phyloP scores from a whole-genome alignment of 2,888 invertebrate genomes.

The Cyclophora punctaria region DNA sequence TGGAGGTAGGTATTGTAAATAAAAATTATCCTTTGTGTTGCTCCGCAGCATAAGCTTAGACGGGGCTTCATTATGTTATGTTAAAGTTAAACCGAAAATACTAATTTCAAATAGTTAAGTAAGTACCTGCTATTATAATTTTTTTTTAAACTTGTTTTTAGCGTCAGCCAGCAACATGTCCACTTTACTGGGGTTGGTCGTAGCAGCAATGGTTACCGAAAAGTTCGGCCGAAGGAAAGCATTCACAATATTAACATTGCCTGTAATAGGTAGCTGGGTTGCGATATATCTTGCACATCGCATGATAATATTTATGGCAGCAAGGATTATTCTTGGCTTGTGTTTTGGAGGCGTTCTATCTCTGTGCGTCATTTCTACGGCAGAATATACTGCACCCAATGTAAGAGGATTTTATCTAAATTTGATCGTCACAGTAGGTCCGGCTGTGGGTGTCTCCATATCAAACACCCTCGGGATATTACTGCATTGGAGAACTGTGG shows the following conservation, averaged over 20 bases:
- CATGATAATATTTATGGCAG: conserved; percentile 15
- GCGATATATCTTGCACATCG: conserved; percentile 16
- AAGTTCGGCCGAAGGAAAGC: conserved; percentile 17
- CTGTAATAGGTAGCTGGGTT: conserved; percentile 19
- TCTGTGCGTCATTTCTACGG: conserved; percentile 15
- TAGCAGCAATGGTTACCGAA: conserved; percentile 16
- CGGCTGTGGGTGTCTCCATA: conserved; percentile 10
- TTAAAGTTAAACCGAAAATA: too few species aligned
- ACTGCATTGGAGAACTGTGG: conserved; percentile 23
- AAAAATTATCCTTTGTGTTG: too few species aligned
- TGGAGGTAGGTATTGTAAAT: too few species aligned
- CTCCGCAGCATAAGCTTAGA: too few species aligned
- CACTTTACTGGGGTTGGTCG: conserved; percentile 12
- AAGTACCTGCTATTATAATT: too few species aligned
- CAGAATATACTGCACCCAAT: conserved; percentile 22
- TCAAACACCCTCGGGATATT: conserved; percentile 15
- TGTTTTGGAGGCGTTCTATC: conserved; percentile 21
- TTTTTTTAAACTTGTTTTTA: conserved; percentile 8
- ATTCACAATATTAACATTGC: conserved; percentile 12
- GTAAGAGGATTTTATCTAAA: conserved; percentile 19
- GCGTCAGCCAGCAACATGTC: conserved; percentile 18
- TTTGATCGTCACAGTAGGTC: conserved; percentile 16
- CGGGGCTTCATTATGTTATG: too few species aligned
- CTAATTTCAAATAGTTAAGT: too few species aligned
- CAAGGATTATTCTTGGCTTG: conserved; percentile 20